Conservation (phyloP, 1,140 invertebrate species). For the Drosophila varians region DNA sequence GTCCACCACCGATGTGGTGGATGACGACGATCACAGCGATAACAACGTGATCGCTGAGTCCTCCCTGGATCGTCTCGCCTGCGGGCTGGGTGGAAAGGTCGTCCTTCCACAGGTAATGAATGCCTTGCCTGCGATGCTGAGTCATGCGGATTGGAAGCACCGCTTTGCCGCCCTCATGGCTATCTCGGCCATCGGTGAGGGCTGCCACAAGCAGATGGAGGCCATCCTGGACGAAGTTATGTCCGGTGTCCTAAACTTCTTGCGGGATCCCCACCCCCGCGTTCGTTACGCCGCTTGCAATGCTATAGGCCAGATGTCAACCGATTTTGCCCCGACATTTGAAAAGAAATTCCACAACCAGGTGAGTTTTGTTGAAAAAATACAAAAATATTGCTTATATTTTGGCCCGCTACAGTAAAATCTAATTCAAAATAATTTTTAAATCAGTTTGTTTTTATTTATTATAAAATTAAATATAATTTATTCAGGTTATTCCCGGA, state of each 20-base stretch:
- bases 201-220: constrained; percentile 99
- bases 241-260: constrained; percentile 93
- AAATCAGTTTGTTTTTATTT: no score
- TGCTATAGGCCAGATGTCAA: constrained; percentile 99
- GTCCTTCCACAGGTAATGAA: constrained; percentile 95
- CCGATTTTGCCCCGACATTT: constrained; percentile 98
- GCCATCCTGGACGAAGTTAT: constrained; percentile 95
- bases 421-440: no score
- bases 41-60: constrained; percentile 98
- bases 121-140: constrained; percentile 94
- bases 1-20: constrained; percentile 90
- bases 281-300: constrained; percentile 97
- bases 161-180: constrained; percentile 99
- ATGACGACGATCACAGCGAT: constrained; percentile 93
- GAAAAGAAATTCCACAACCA: constrained; percentile 99
- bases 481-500: constrained; percentile 90
- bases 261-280: constrained; percentile 89
- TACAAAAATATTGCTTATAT: no score
- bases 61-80: constrained; percentile 97
- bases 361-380: constrained; percentile 41
- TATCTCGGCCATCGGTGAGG: constrained; percentile 98
- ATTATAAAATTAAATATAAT: background rate
- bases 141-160: constrained; percentile 92
- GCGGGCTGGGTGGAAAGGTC: constrained; percentile 97
- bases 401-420: no score